These are phyloP conservation scores for Fukomys damarensis DNA, from an alignment of 2,113 vertebrate genomes.

Conservation along the genomic window DNA sequence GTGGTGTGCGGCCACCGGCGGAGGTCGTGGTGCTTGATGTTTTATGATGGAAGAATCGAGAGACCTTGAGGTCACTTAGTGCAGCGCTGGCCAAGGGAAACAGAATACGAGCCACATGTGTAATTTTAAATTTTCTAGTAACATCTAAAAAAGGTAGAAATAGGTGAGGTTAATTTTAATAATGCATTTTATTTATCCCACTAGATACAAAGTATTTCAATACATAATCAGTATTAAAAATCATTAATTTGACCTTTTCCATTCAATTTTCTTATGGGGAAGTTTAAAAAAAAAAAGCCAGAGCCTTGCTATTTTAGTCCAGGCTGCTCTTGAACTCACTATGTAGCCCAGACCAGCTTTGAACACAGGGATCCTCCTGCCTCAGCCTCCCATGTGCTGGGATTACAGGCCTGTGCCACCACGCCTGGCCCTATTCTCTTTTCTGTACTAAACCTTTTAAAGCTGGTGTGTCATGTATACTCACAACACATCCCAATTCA, in stretches of 20 bases:
- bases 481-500: background rate
- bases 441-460: background rate
- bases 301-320: too few relatives aligned
- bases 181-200: background rate
- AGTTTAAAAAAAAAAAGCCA: too few relatives aligned
- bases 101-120: background rate
- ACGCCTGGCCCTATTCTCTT: background rate
- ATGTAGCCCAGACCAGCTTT: background rate
- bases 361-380: background rate
- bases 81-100: background rate
- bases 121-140: background rate
- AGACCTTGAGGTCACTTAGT: background rate
- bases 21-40: background rate
- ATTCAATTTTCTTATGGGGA: background rate
- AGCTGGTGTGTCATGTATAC: background rate
- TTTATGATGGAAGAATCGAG: background rate
- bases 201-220: background rate
- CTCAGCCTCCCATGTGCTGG: background rate
- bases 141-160: background rate
- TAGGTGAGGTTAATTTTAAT: background rate
- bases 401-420: background rate
- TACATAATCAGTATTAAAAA: background rate
- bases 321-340: background rate
- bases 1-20: fast-evolving
- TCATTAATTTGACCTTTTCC: background rate